Evolutionary conservation across 2,113 vertebrate species (phyloP).

Genomic region (Dipodomys ordii): DNA sequence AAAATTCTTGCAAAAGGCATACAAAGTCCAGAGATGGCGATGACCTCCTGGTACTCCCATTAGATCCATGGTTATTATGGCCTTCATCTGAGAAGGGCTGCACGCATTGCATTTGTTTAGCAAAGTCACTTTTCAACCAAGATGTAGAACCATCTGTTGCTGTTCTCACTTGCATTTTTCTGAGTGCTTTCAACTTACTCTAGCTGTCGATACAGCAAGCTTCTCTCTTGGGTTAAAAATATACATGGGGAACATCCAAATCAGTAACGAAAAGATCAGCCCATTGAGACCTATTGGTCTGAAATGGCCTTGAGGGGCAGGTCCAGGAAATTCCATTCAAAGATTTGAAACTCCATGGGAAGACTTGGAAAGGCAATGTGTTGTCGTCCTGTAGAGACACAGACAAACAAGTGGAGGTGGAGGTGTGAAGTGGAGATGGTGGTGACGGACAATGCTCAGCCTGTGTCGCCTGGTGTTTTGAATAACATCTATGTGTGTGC

Average conservation of each 20-base stretch:
- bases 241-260: neutral
- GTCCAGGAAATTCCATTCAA: neutral
- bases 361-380: neutral
- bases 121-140: slow-evolving; percentile 48
- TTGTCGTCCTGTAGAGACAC: no score
- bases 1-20: slow-evolving; percentile 23
- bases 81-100: neutral
- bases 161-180: neutral
- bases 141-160: neutral
- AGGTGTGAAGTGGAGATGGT: neutral
- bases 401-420: no score
- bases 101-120: neutral
- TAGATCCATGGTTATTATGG: neutral
- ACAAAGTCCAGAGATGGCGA: slow-evolving; percentile 23
- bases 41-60: neutral
- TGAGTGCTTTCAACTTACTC: neutral
- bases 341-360: neutral
- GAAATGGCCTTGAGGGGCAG: slow-evolving; percentile 1
- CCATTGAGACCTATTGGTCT: neutral
- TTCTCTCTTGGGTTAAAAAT: slow-evolving; percentile 37
- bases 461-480: neutral
- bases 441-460: neutral
- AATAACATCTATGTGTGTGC: neutral
- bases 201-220: neutral
- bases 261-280: neutral